Percentiles rank a stretch among this genome's conserved stretches.
These are phyloP conservation scores for Ypsolopha sequella DNA, from an alignment of 2,888 invertebrate genomes.

Conservation along the genomic window DNA sequence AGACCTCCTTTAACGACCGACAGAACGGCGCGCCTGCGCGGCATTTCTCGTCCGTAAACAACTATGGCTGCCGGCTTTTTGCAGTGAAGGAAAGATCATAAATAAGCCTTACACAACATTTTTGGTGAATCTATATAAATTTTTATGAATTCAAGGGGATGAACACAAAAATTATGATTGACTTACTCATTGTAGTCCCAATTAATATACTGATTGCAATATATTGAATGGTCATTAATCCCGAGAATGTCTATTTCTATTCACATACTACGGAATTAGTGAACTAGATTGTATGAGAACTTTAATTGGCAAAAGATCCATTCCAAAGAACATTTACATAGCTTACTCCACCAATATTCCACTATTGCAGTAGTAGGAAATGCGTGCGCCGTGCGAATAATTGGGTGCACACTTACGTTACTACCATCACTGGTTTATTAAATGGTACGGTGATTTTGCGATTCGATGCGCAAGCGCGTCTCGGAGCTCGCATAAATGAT, in stretches of 20 bases:
- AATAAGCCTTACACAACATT: too few species aligned
- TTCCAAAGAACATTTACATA: not conserved
- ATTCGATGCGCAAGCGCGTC: conserved; percentile 42
- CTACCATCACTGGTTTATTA: conserved; percentile 18
- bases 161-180: too few species aligned
- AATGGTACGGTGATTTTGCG: conserved; percentile 44
- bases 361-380: not conserved
- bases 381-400: not conserved
- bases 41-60: conserved; percentile 46
- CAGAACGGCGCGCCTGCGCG: conserved; percentile 32
- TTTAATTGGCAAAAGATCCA: not conserved
- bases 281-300: not conserved
- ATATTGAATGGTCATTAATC: too few species aligned
- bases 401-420: not conserved
- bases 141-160: too few species aligned
- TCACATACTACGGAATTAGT: not conserved
- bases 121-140: too few species aligned
- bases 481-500: conserved; percentile 26
- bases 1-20: conserved; percentile 50
- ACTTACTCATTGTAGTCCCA: too few species aligned
- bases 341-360: not conserved
- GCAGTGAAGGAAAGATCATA: not conserved
- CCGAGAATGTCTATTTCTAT: too few species aligned
- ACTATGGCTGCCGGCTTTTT: conserved; percentile 22
- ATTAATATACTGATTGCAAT: too few species aligned